Conservation (phyloP, 2,113 vertebrate species). For the Chaetura pelagica region DNA sequence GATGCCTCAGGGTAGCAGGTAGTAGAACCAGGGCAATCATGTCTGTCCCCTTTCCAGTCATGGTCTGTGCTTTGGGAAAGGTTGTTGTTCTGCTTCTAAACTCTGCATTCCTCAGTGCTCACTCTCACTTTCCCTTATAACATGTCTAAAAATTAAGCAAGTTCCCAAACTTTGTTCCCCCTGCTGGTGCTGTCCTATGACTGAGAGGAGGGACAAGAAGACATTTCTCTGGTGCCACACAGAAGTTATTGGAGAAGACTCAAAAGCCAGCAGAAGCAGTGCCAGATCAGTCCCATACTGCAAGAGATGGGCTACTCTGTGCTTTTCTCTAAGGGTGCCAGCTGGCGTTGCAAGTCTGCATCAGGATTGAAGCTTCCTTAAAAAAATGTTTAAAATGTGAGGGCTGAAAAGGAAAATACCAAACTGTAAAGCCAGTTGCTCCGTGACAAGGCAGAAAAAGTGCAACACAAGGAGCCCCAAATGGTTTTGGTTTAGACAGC, state of each 20-base stretch:
- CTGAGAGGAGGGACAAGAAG: neutral
- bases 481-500: neutral
- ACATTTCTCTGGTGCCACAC: neutral
- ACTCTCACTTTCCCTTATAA: neutral
- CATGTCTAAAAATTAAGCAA: neutral
- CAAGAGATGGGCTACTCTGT: neutral
- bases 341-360: neutral
- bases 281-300: neutral
- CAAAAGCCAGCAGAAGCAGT: neutral
- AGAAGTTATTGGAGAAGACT: neutral
- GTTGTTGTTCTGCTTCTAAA: neutral
- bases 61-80: neutral
- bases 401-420: neutral
- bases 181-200: neutral
- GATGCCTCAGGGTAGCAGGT: neutral
- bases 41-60: neutral
- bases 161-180: neutral
- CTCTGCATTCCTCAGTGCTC: neutral
- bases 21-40: neutral
- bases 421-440: neutral
- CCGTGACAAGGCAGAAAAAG: neutral
- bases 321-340: neutral
- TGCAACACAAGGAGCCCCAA: neutral
- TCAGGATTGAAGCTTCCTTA: neutral
- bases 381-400: neutral